phyloP scores from a whole-genome alignment of 2,797 vertebrate species.

The Limnodromus scolopaceus region DNA sequence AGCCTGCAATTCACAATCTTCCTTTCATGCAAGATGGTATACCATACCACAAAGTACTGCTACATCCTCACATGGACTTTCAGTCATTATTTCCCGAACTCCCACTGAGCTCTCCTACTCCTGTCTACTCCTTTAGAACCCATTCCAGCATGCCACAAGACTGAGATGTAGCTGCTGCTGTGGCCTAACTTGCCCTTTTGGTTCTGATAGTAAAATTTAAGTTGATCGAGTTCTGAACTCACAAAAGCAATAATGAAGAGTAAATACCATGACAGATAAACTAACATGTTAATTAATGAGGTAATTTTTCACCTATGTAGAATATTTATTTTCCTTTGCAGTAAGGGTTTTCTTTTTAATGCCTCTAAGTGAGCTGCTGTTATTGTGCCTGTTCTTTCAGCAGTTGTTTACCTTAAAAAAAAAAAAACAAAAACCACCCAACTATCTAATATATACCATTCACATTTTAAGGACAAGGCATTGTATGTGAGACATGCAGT shows the following conservation, averaged over 20 bases:
- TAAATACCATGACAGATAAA: background rate
- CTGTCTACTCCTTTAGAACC: background rate
- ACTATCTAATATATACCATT: background rate
- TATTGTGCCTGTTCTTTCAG: background rate
- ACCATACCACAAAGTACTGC: background rate
- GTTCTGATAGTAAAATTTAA: background rate
- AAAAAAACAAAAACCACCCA: background rate
- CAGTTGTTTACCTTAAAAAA: background rate
- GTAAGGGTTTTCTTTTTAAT: background rate
- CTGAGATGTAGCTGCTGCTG: background rate
- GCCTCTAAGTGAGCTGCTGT: background rate
- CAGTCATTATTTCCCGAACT: background rate
- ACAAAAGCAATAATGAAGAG: background rate
- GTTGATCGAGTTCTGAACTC: background rate
- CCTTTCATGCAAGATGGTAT: background rate
- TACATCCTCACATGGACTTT: background rate
- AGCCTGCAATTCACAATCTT: background rate
- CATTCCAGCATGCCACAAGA: background rate
- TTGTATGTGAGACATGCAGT: background rate
- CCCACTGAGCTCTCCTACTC: background rate
- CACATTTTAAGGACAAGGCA: background rate
- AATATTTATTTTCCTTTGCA: background rate
- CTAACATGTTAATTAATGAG: background rate
- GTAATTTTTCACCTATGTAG: background rate
- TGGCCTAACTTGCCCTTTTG: background rate